Evolutionary conservation across 2,888 invertebrate genomes (phyloP), one percentile per base, ranked within the genome.

Genomic region (Dimorphilus gyrociliatus): DNA sequence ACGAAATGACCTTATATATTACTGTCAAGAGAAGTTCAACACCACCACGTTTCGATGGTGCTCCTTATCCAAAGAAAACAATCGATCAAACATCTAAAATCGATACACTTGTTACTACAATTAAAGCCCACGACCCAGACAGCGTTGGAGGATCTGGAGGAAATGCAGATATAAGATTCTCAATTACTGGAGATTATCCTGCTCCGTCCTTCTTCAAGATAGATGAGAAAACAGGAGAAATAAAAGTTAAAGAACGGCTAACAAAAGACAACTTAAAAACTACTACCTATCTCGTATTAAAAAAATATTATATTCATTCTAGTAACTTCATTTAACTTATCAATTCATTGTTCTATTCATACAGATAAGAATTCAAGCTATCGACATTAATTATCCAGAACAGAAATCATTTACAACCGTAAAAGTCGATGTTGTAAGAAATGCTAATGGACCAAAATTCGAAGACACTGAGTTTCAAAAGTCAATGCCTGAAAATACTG

Each of bases 91-190:
- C 45, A 28, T 34, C 26, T 16, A 19, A 19, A 3, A 35, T 41
- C 2, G 45, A 47, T 4, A 26, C 29, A 2, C 26, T 27, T 12
- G 29, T 53, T 18, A 46, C 40, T 38, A 32, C 21, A 27, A 46
- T 51, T 4, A 37, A 43, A 3, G 53, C 54, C 10, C 30, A 35
- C 8, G 53, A 54, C 32, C 35, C 37, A 16, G 51, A 53, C 27
- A 24, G 15, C 5, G 4, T 15, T 24, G 25, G 25, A 24, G 13
- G 15, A 13, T 24, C 15, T 24, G 25, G 13, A 24, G 15, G 25
- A 14, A 24, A 24, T 14, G 43, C 33, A 16, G 19, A 27, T 10
- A 26, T 43, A 6, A 24, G 24, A n/a, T 42, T 33, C 24, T 29
- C 33, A 16, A 40, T 43, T 13, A 34, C 24, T 15, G 49, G 48